A percentile compares a stretch with the other conserved stretches of the same genome.
phyloP scores from a whole-genome alignment of 2,888 invertebrate genomes.

The Mantis religiosa region DNA sequence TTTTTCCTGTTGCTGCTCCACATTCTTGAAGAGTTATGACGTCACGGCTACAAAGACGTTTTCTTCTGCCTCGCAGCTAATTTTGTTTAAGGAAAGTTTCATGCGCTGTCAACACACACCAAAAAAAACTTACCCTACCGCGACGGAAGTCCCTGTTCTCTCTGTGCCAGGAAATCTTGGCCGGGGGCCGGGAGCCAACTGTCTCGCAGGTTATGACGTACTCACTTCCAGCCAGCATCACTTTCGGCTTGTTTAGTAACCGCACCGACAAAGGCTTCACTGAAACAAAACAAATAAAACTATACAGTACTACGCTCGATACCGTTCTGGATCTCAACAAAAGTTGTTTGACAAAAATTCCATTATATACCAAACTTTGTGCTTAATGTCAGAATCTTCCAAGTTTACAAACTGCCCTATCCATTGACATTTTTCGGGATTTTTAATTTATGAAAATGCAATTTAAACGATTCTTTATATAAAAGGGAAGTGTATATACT shows the following conservation, averaged over 20 bases:
- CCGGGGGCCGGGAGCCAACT: conserved; percentile 80
- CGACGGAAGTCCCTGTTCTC: conserved; percentile 72
- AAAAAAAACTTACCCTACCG: conserved; percentile 59
- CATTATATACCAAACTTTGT: no score
- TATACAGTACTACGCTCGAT: no score
- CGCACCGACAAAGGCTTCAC: conserved; percentile 76
- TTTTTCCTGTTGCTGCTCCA: no score
- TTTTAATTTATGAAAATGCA: no score
- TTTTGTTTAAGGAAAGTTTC: neutral
- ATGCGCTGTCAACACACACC: neutral
- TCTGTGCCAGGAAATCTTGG: conserved; percentile 79
- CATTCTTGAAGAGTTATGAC: neutral
- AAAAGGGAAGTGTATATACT: no score
- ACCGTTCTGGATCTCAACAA: no score
- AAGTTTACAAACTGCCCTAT: no score
- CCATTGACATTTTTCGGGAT: no score
- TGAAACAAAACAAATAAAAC: no score
- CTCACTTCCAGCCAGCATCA: conserved; percentile 73
- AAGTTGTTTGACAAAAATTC: no score
- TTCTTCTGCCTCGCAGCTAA: neutral
- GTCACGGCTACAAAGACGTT: neutral
- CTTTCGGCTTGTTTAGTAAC: conserved; percentile 70
- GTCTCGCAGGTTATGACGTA: conserved; percentile 78
- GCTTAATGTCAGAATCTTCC: no score
- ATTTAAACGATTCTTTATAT: no score